Percentiles rank a stretch among this genome's conserved stretches.
Evolutionary conservation across 2,888 invertebrate species (phyloP).

Genomic region (Proisotoma minuta): DNA sequence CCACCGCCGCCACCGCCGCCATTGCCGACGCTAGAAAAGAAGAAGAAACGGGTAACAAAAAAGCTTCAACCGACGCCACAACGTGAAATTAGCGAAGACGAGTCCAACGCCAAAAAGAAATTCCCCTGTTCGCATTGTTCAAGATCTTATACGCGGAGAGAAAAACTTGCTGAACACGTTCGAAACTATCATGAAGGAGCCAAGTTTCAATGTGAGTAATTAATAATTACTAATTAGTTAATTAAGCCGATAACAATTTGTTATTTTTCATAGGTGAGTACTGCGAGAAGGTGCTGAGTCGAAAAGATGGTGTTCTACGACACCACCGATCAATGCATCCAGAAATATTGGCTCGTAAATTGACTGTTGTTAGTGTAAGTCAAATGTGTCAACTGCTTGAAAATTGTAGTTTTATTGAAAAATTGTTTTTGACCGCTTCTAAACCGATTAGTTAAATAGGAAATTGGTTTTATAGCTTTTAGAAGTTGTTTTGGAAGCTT

Average conservation of each 20-base stretch:
- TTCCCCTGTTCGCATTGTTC: conserved; percentile 42
- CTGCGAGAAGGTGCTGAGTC: no score
- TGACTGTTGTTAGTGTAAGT: conserved; percentile 30
- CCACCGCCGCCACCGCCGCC: background rate
- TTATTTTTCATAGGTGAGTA: no score
- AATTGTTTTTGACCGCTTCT: no score
- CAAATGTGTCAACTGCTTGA: no score
- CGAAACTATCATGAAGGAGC: conserved; percentile 45
- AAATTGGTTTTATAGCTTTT: no score
- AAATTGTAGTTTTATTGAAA: no score
- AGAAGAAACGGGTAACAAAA: conserved; percentile 16
- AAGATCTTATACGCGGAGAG: conserved; percentile 40
- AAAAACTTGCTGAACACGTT: conserved; percentile 43
- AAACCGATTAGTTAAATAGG: no score
- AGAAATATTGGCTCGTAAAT: conserved; percentile 38
- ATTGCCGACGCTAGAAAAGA: background rate
- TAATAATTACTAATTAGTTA: no score
- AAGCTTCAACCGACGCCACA: conserved; percentile 28
- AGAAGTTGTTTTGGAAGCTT: no score
- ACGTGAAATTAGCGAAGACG: conserved; percentile 35
- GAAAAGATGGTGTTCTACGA: conserved; percentile 36
- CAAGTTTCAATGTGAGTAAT: conserved; percentile 39
- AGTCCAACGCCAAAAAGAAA: conserved; percentile 36
- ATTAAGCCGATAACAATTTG: no score
- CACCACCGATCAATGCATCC: conserved; percentile 43